phyloP scores from a whole-genome alignment of 53 echinoderm and acorn worm species.

The Patiria pectinifera region DNA sequence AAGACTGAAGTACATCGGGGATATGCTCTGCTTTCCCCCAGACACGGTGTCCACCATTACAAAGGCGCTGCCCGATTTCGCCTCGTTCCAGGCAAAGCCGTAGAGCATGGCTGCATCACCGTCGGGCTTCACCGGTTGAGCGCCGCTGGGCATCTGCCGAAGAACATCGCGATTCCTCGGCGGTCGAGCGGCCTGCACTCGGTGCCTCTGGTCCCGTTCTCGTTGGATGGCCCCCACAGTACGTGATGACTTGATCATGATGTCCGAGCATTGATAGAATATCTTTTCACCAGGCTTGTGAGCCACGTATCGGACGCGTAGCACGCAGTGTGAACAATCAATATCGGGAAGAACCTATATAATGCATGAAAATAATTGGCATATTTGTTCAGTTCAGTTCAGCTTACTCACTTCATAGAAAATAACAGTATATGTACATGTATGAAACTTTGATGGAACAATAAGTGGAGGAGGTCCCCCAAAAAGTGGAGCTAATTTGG shows the following conservation, averaged over 20 bases:
- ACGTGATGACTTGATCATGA: conserved; percentile 55
- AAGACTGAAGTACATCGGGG: conserved; percentile 75
- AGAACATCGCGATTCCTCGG: not conserved
- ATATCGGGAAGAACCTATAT: conserved; percentile 77
- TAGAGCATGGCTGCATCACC: conserved; percentile 42
- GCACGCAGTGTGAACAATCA: conserved; percentile 78
- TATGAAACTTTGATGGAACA: too few relatives aligned
- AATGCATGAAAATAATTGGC: not conserved
- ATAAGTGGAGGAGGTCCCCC: too few relatives aligned
- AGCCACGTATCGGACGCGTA: conserved; percentile 76
- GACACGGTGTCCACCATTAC: conserved; percentile 68
- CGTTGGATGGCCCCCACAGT: not conserved
- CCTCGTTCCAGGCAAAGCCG: conserved; percentile 86
- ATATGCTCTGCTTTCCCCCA: conserved; percentile 51
- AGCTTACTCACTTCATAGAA: too few relatives aligned
- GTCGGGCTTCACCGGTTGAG: not conserved
- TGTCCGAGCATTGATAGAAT: conserved; percentile 87
- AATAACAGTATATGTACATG: too few relatives aligned
- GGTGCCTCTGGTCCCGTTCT: not conserved
- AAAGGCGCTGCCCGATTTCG: conserved; percentile 64
- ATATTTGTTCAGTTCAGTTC: too few relatives aligned
- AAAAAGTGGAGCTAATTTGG: too few relatives aligned
- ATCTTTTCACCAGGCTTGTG: conserved; percentile 81
- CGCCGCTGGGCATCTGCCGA: too few relatives aligned
- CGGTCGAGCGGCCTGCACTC: not conserved